phyloP scores from a whole-genome alignment of 2,113 vertebrate genomes.

The Platycercus adscitus region DNA sequence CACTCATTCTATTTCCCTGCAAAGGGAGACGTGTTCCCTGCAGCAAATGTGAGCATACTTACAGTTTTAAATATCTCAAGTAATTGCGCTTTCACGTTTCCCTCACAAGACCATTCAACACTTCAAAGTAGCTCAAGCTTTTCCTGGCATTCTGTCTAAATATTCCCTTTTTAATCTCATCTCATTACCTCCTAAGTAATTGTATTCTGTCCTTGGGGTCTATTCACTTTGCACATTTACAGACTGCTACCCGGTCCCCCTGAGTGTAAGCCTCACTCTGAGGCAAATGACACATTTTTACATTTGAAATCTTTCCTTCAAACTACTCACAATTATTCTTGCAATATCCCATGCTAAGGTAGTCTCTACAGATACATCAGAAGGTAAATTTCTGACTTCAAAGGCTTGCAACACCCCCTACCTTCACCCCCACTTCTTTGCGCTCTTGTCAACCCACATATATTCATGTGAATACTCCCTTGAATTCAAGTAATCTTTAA shows the following conservation, averaged over 20 bases:
- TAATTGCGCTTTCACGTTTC: conserved; percentile 34
- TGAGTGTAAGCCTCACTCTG: conserved; percentile 22
- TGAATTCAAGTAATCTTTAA: conserved; percentile 36
- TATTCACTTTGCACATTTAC: conserved; percentile 58
- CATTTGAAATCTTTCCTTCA: conserved; percentile 24
- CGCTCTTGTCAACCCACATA: neutral
- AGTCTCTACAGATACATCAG: neutral
- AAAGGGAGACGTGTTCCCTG: conserved; percentile 8
- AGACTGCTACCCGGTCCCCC: conserved; percentile 23
- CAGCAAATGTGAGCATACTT: conserved; percentile 20
- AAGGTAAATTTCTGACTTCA: neutral
- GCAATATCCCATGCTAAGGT: neutral
- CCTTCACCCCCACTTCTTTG: neutral
- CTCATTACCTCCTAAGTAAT: conserved; percentile 71
- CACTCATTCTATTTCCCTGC: neutral
- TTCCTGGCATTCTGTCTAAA: conserved; percentile 49
- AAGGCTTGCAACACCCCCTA: neutral
- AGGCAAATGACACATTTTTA: conserved; percentile 58
- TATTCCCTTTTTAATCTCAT: conserved; percentile 69
- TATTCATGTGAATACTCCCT: neutral
- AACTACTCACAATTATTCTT: neutral
- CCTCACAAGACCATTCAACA: conserved; percentile 46
- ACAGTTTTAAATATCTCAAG: conserved; percentile 42
- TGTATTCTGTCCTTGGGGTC: conserved; percentile 60
- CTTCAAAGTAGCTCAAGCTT: conserved; percentile 48